phyloP scores from a whole-genome alignment of 1,140 invertebrate genomes.

The Heterodera carotae region DNA sequence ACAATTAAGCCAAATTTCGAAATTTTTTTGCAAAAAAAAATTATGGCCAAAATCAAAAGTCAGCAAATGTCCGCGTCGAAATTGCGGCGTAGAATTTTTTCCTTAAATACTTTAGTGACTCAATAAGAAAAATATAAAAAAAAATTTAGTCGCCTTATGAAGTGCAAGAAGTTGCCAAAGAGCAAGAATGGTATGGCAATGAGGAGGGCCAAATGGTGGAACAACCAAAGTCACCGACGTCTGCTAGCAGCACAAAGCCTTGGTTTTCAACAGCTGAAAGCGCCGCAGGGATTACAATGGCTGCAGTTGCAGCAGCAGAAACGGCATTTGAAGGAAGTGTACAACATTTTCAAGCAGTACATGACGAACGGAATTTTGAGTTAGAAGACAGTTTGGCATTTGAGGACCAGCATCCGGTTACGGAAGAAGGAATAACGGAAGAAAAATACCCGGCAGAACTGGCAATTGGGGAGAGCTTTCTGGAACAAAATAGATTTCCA shows the following conservation, averaged over 20 bases:
- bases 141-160: not conserved
- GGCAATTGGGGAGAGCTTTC: not conserved
- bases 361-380: slow-evolving; percentile 5
- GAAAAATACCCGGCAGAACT: not conserved
- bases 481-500: not conserved
- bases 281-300: not conserved
- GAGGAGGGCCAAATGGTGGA: not conserved
- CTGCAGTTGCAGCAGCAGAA: not conserved
- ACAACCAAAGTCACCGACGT: not conserved
- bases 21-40: too few relatives aligned
- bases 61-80: too few relatives aligned
- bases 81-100: too few relatives aligned
- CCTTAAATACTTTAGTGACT: too few relatives aligned
- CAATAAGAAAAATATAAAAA: too few relatives aligned
- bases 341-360: not conserved
- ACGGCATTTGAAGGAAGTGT: not conserved
- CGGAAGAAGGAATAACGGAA: not conserved
- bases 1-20: too few relatives aligned
- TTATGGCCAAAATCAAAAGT: too few relatives aligned
- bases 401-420: not conserved
- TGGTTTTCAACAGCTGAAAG: not conserved
- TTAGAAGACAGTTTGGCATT: slow-evolving; percentile 10
- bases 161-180: not conserved
- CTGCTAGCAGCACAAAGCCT: not conserved
- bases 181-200: not conserved